These are phyloP conservation scores for Holacanthella duospinosa DNA, from an alignment of 2,888 invertebrate species.

Conservation along the genomic window DNA sequence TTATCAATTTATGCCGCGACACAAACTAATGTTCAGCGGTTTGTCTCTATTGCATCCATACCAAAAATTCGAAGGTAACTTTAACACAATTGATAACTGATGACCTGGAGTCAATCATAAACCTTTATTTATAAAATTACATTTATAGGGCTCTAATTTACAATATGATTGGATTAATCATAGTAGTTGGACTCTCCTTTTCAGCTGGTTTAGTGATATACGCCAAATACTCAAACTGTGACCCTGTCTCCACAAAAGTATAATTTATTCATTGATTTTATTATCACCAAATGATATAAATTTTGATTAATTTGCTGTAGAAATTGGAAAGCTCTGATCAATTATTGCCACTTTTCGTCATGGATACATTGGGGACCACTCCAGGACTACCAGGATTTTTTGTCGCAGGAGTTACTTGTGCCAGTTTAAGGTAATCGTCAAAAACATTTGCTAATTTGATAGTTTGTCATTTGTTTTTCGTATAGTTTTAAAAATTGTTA, in stretches of 20 bases:
- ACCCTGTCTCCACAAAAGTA: slow-evolving; percentile 17
- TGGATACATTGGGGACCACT: slow-evolving; percentile 12
- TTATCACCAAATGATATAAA: neutral
- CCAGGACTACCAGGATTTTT: slow-evolving; percentile 33
- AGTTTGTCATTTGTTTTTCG: neutral
- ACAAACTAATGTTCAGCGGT: slow-evolving; percentile 23
- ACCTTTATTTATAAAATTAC: neutral
- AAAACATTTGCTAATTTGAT: neutral
- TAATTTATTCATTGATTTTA: neutral
- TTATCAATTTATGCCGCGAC: slow-evolving; percentile 21
- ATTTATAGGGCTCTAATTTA: slow-evolving; percentile 25
- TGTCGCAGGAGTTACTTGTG: slow-evolving; percentile 20
- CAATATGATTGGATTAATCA: slow-evolving; percentile 42
- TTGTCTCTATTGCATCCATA: slow-evolving; percentile 8
- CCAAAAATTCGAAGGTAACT: neutral
- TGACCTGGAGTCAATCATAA: neutral
- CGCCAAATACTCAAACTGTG: slow-evolving; percentile 19
- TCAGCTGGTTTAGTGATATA: slow-evolving; percentile 19
- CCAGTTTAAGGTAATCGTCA: slow-evolving; percentile 16
- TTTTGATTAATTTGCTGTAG: neutral
- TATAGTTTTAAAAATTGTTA: neutral
- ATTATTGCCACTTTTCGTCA: slow-evolving; percentile 45
- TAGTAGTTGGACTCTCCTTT: slow-evolving; percentile 38
- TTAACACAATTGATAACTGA: neutral
- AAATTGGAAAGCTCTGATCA: slow-evolving; percentile 32